Conservation (phyloP, 2,113 vertebrate genomes). For the Sphyrna mokarran region DNA sequence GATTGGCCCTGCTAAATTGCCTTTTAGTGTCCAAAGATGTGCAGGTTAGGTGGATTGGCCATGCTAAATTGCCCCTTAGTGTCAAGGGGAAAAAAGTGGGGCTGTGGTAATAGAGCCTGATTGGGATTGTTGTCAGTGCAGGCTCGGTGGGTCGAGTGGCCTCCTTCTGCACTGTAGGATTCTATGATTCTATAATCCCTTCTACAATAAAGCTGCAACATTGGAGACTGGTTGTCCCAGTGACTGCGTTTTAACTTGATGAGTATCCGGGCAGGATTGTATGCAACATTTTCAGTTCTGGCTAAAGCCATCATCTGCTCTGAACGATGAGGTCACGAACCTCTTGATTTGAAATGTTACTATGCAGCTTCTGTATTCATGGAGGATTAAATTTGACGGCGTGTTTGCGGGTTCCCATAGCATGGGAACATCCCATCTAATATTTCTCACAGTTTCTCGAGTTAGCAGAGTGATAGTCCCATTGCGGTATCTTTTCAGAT, state of each 20-base stretch:
- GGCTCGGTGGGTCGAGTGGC: too few species aligned
- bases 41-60: too few species aligned
- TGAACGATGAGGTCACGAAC: background rate
- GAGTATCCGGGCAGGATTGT: background rate
- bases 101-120: too few species aligned
- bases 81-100: too few species aligned
- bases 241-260: background rate
- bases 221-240: background rate
- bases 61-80: too few species aligned
- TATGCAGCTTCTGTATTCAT: background rate
- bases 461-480: background rate
- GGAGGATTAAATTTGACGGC: background rate
- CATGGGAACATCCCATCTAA: background rate
- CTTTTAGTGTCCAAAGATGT: too few species aligned
- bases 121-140: too few species aligned
- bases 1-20: too few species aligned
- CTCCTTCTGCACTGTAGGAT: too few species aligned
- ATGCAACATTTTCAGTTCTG: background rate
- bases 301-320: background rate
- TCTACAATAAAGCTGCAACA: background rate
- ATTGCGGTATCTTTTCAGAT: background rate
- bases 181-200: too few species aligned
- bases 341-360: background rate
- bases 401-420: background rate
- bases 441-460: background rate